phyloP scores from a whole-genome alignment of 2,888 invertebrate genomes.

The Germaria angustata region DNA sequence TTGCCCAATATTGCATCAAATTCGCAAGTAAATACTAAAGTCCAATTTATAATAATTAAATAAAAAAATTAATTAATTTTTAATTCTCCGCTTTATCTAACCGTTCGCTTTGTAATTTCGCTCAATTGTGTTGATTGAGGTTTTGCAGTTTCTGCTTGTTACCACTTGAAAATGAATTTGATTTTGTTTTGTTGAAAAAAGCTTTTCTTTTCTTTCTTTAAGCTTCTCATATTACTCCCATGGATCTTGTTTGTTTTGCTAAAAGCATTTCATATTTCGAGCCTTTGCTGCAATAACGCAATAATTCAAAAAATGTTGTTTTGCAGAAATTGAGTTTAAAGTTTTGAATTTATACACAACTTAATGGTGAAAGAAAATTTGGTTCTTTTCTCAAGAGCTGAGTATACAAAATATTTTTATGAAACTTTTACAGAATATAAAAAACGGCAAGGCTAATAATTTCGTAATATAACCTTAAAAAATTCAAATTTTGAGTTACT shows the following conservation, averaged over 20 bases:
- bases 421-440: too few relatives aligned
- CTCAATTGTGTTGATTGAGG: constrained; percentile 74
- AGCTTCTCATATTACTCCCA: constrained; percentile 49
- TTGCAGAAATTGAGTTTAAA: too few relatives aligned
- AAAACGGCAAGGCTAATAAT: too few relatives aligned
- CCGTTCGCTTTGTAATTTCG: constrained; percentile 77
- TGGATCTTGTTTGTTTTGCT: constrained; percentile 54
- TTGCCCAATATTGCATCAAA: not conserved
- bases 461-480: too few relatives aligned
- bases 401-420: too few relatives aligned
- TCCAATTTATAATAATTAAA: constrained; percentile 2
- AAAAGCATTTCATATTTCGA: constrained; percentile 47
- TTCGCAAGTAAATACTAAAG: not conserved
- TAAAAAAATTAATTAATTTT: constrained; percentile 51
- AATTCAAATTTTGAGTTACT: too few relatives aligned
- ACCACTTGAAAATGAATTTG: constrained; percentile 41
- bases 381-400: too few relatives aligned
- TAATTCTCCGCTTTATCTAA: constrained; percentile 71
- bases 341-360: too few relatives aligned
- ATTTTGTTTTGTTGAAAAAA: constrained; percentile 45
- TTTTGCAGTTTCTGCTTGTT: constrained; percentile 69
- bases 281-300: too few relatives aligned
- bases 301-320: too few relatives aligned
- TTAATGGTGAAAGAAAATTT: too few relatives aligned
- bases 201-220: constrained; percentile 44